Evolutionary conservation across 2,797 vertebrate species (phyloP).

Genomic region (Galaxias olidus): DNA sequence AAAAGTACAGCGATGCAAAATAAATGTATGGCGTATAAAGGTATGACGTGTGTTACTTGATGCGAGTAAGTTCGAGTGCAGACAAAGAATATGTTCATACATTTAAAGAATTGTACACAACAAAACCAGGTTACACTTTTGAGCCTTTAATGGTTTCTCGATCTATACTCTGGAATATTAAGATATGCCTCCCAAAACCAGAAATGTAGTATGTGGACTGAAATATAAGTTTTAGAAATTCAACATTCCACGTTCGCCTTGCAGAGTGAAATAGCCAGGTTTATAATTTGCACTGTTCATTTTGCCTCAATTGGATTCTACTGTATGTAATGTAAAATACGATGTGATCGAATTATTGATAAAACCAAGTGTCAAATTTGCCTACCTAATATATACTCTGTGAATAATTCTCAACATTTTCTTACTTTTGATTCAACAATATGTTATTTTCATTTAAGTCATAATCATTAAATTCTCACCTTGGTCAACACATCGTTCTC

Average conservation of each 20-base stretch:
- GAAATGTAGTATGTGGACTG: too few relatives aligned
- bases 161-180: conserved; percentile 21
- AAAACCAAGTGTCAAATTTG: conserved; percentile 61
- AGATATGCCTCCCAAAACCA: conserved; percentile 16
- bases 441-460: conserved; percentile 47
- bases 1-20: conserved; percentile 61
- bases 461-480: conserved; percentile 52
- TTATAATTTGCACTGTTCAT: conserved; percentile 90
- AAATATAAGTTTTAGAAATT: conserved; percentile 26
- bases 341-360: conserved; percentile 61
- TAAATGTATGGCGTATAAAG: conserved; percentile 65
- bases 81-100: conserved; percentile 37
- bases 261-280: conserved; percentile 74
- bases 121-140: conserved; percentile 29
- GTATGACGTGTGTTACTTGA: conserved; percentile 32
- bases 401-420: conserved; percentile 87
- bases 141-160: conserved; percentile 10
- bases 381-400: conserved; percentile 73
- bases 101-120: conserved; percentile 42
- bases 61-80: conserved; percentile 30
- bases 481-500: conserved; percentile 43
- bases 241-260: conserved; percentile 86
- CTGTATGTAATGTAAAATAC: conserved; percentile 68
- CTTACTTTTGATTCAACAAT: conserved; percentile 78
- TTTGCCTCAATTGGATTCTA: conserved; percentile 72